A percentile compares a stretch with the other conserved stretches of the same genome.
These are phyloP conservation scores for Gryllus bimaculatus DNA, from an alignment of 1,140 invertebrate species.

Conservation along the genomic window DNA sequence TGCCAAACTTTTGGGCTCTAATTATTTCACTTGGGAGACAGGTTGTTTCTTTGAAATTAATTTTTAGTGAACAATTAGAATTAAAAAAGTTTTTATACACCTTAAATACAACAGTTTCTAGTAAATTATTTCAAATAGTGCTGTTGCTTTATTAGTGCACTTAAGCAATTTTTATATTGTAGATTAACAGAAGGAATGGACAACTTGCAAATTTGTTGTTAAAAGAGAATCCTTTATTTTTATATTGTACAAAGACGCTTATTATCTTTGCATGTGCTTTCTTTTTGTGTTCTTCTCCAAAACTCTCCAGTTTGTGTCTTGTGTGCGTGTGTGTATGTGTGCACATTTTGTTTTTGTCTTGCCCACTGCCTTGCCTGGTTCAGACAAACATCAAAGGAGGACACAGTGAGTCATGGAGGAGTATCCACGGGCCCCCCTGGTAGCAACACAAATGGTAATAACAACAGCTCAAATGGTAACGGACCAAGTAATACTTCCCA, in stretches of 20 bases:
- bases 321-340: not conserved
- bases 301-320: slow-evolving; percentile 15
- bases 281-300: slow-evolving; percentile 14
- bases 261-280: not conserved
- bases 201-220: too few species aligned
- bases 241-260: not conserved
- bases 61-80: too few species aligned
- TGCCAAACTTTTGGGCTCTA: too few species aligned
- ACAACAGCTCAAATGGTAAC: not conserved
- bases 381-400: slow-evolving; percentile 21
- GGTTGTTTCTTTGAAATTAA: too few species aligned
- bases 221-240: too few species aligned
- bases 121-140: too few species aligned
- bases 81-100: too few species aligned
- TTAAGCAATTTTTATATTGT: too few species aligned
- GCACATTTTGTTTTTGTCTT: not conserved
- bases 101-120: too few species aligned
- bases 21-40: too few species aligned
- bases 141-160: too few species aligned
- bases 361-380: slow-evolving; percentile 11
- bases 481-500: slow-evolving; percentile 35
- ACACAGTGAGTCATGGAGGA: slow-evolving; percentile 15
- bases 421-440: not conserved
- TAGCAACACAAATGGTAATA: slow-evolving; percentile 11
- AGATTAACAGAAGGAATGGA: too few species aligned